Evolutionary conservation across 2,113 vertebrate species (phyloP).

Genomic region (Notarius lentiginosus): DNA sequence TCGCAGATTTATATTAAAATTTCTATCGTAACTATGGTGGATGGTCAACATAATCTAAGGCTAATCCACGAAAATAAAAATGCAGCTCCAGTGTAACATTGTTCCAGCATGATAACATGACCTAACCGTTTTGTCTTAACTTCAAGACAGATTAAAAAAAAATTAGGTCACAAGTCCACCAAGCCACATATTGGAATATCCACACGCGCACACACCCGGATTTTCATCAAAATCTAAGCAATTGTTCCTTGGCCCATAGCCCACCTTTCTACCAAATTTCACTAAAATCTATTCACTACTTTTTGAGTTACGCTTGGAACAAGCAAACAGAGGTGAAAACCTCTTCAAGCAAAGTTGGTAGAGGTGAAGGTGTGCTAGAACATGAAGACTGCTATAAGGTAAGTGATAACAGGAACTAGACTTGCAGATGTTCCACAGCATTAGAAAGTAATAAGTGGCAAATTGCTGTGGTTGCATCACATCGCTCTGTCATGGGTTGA

Average conservation of each 20-base stretch:
- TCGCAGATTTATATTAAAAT: neutral
- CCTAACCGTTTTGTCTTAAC: neutral
- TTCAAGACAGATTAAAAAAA: neutral
- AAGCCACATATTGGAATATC: no score
- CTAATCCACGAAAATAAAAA: neutral
- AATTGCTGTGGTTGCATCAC: neutral
- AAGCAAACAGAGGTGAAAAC: no score
- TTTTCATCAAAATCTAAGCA: no score
- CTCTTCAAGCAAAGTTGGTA: neutral
- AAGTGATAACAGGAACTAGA: neutral
- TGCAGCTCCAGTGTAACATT: neutral
- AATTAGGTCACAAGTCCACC: no score
- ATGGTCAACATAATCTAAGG: no score
- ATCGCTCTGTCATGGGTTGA: neutral
- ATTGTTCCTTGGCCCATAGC: no score
- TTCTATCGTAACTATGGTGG: neutral
- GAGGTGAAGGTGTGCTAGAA: neutral
- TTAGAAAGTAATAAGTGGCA: neutral
- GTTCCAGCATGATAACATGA: neutral
- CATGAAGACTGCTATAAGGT: neutral
- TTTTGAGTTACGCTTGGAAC: no score
- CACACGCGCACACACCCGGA: no score
- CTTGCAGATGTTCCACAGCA: neutral
- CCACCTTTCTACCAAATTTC: no score
- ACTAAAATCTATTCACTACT: no score